A percentile compares a stretch with the other conserved stretches of the same genome.
These are phyloP conservation scores for Caretta caretta DNA, from an alignment of 2,113 vertebrate genomes.

Conservation along the genomic window DNA sequence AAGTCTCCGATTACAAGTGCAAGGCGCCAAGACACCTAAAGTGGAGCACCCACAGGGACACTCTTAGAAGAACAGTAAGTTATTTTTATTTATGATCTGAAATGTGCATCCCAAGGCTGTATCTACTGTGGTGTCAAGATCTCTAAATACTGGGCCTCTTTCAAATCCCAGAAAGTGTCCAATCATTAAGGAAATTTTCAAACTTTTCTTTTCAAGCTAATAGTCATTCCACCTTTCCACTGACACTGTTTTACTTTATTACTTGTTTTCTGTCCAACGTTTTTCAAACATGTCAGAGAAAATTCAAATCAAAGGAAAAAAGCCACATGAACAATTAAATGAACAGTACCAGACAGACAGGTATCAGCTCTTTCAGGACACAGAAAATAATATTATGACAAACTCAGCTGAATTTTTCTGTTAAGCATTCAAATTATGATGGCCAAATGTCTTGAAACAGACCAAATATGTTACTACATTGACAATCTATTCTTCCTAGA, in stretches of 20 bases:
- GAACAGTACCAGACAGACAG: neutral
- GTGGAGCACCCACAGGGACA: no score
- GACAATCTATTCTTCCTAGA: no score
- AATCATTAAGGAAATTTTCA: neutral
- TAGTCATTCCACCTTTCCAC: neutral
- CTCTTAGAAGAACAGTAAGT: no score
- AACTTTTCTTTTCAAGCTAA: neutral
- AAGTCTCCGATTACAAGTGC: no score
- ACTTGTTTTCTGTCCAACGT: no score
- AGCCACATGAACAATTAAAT: neutral
- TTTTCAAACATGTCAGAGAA: no score
- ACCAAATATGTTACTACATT: no score
- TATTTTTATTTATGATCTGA: no score
- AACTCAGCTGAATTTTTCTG: neutral
- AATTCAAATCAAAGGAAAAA: fast-evolving
- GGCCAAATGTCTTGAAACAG: neutral
- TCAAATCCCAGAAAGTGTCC: neutral
- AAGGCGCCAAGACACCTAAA: no score
- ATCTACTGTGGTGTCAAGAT: no score
- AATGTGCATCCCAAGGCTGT: no score
- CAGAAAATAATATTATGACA: neutral
- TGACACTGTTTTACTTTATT: neutral
- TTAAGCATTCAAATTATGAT: neutral
- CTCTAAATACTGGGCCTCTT: neutral
- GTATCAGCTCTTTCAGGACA: neutral